These are phyloP conservation scores for Acrossocheilus fasciatus DNA, from an alignment of 2,797 vertebrate genomes.

Conservation along the genomic window DNA sequence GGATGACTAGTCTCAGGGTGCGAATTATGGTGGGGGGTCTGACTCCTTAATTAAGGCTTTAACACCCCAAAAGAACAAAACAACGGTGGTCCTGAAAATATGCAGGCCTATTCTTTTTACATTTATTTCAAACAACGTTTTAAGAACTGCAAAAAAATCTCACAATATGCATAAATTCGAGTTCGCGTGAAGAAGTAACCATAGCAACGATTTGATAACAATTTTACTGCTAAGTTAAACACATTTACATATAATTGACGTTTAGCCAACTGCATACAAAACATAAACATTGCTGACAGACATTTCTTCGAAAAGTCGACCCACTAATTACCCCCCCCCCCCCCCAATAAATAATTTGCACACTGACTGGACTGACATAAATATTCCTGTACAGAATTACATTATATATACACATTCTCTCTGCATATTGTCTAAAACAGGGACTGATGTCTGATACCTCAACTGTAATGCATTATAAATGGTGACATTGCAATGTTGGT, in stretches of 20 bases:
- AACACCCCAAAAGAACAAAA: neutral
- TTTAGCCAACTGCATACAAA: neutral
- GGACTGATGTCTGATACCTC: constrained; percentile 47
- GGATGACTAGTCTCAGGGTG: constrained; percentile 1
- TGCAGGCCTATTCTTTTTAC: neutral
- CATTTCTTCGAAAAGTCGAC: neutral
- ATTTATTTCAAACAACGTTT: neutral
- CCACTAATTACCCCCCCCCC: neutral
- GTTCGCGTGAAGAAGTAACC: neutral
- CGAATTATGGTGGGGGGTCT: constrained; percentile 10
- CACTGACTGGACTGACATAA: constrained; percentile 37
- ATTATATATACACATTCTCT: constrained; percentile 41
- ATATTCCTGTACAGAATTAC: constrained; percentile 19
- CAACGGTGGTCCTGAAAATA: neutral
- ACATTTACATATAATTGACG: neutral
- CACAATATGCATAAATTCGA: neutral
- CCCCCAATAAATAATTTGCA: neutral
- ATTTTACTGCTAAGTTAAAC: neutral
- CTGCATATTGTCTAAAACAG: constrained; percentile 22
- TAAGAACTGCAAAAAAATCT: neutral
- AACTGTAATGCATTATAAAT: constrained; percentile 35
- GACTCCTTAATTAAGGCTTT: neutral
- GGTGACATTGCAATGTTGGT: constrained; percentile 40
- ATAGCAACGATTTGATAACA: neutral
- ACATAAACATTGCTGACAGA: neutral